Percentiles rank a stretch among this genome's conserved stretches.
Evolutionary conservation across 2,888 invertebrate genomes (phyloP).

Genomic region (Stenoptilia bipunctidactyla): DNA sequence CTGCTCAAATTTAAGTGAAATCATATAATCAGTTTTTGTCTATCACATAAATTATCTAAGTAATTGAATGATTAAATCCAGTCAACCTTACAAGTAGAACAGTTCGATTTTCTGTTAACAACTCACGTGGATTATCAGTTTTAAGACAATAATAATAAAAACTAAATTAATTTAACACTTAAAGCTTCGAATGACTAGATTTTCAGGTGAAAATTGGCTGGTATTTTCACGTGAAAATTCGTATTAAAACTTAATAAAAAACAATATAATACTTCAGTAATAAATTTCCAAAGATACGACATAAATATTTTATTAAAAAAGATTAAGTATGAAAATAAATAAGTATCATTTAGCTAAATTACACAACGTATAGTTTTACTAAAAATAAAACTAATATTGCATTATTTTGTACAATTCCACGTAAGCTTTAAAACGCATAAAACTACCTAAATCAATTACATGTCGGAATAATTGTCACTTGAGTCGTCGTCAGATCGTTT

Average conservation of each 20-base stretch:
- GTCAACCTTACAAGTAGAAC: conserved; percentile 1
- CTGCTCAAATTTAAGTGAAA: no score
- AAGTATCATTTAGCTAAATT: no score
- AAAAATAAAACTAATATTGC: conserved; percentile 16
- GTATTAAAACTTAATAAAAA: no score
- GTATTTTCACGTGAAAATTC: conserved; percentile 40
- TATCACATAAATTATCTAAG: background rate
- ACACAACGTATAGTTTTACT: conserved; percentile 2
- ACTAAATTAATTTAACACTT: background rate
- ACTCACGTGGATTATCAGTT: background rate
- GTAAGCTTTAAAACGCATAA: conserved; percentile 18
- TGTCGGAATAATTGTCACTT: conserved; percentile 39
- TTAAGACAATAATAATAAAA: background rate
- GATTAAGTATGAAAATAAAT: no score
- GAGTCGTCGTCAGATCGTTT: conserved; percentile 52
- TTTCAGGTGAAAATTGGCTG: conserved; percentile 51
- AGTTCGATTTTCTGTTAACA: conserved; percentile 6
- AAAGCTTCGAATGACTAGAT: conserved; percentile 12
- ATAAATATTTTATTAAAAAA: no score
- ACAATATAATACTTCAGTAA: no score
- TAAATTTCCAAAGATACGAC: no score
- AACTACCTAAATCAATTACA: conserved; percentile 25
- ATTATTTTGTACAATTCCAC: conserved; percentile 18
- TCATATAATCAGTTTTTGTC: no score
- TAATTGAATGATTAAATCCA: conserved; percentile 1